Evolutionary conservation across 1,140 invertebrate genomes (phyloP).

Genomic region (Lamellibrachia luymesi): DNA sequence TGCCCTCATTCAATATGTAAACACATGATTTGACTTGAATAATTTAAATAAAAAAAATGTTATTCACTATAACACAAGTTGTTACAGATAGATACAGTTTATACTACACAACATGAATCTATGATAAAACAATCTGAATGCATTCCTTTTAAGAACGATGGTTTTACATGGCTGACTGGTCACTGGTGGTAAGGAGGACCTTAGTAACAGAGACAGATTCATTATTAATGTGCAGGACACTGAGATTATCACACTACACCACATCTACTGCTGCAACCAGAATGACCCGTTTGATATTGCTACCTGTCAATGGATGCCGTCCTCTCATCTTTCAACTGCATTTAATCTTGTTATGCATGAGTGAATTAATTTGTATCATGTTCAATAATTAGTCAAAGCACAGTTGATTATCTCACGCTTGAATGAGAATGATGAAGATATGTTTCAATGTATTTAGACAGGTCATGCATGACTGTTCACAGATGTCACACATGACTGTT

Average conservation of each 20-base stretch:
- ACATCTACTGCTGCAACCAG: background rate
- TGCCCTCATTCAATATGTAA: no score
- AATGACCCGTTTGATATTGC: no score
- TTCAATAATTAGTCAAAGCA: background rate
- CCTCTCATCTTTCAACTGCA: background rate
- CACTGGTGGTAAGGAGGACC: background rate
- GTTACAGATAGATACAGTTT: no score
- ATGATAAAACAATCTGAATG: no score
- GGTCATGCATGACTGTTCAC: background rate
- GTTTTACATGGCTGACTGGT: no score
- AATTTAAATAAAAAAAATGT: no score
- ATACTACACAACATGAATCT: no score
- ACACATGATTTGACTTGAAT: no score
- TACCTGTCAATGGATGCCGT: background rate
- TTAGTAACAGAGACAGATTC: background rate
- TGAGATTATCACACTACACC: background rate
- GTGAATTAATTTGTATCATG: background rate
- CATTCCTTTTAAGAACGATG: no score
- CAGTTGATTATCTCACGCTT: background rate
- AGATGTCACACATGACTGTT: background rate
- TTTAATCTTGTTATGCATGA: background rate
- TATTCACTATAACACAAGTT: no score
- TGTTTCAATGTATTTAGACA: background rate
- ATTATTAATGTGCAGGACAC: background rate
- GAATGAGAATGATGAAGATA: background rate